These are phyloP conservation scores for Pogona vitticeps DNA, from an alignment of 2,113 vertebrate genomes.

Conservation along the genomic window DNA sequence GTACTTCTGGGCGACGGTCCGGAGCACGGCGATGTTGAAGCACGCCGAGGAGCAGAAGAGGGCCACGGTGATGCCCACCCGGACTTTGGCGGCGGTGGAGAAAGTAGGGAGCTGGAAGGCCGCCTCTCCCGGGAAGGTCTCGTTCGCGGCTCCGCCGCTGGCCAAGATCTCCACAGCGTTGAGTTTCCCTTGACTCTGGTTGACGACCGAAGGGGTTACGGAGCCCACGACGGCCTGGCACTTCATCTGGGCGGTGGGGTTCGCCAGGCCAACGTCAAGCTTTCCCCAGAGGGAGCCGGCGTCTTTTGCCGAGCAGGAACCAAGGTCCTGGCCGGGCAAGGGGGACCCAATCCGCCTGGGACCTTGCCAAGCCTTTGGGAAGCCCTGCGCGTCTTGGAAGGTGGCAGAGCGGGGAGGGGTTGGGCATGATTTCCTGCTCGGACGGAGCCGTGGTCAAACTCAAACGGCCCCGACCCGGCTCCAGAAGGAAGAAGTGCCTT, in stretches of 20 bases:
- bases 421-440: not conserved
- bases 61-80: slow-evolving; percentile 56
- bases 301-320: not conserved
- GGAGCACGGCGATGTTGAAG: slow-evolving; percentile 54
- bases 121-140: slow-evolving; percentile 28
- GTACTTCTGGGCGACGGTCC: slow-evolving; percentile 36
- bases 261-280: not conserved
- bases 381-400: not conserved
- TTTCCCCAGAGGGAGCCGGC: slow-evolving; percentile 7
- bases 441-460: not conserved
- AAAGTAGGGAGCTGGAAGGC: slow-evolving; percentile 57
- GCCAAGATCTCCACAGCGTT: not conserved
- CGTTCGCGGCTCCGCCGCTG: slow-evolving; percentile 1
- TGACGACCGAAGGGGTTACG: not conserved
- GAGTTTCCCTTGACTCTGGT: slow-evolving; percentile 12
- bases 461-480: not conserved
- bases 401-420: fast-evolving
- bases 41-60: slow-evolving; percentile 61
- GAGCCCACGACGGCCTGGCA: not conserved
- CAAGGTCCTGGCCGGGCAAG: not conserved
- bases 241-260: not conserved
- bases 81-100: slow-evolving; percentile 61
- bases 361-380: not conserved
- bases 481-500: not conserved
- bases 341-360: fast-evolving